phyloP scores from a whole-genome alignment of 2,113 vertebrate species.

The Brachyistius frenatus region DNA sequence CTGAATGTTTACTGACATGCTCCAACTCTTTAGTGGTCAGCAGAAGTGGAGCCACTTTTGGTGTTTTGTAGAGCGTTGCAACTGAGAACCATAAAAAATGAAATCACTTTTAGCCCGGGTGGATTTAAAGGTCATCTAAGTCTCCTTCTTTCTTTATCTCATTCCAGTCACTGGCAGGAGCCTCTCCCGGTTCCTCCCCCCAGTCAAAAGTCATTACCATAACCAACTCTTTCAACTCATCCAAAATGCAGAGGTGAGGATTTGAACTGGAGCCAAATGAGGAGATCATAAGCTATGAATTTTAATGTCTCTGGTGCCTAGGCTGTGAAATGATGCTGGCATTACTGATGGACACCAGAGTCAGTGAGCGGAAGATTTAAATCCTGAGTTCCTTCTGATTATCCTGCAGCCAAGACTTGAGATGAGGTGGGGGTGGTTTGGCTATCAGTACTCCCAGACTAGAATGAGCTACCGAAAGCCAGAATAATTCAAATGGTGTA shows the following conservation, averaged over 20 bases:
- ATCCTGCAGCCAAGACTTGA: constrained; percentile 9
- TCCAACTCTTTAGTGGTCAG: neutral
- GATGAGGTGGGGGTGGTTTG: neutral
- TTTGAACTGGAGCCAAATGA: constrained; percentile 17
- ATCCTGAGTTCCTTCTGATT: neutral
- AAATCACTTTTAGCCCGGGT: neutral
- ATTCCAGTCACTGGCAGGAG: constrained; percentile 22
- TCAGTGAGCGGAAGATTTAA: neutral
- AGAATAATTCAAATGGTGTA: neutral
- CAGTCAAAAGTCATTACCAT: constrained; percentile 38
- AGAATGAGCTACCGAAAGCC: neutral
- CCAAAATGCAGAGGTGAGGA: constrained; percentile 29
- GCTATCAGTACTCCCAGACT: neutral
- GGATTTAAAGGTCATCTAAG: constrained; percentile 35
- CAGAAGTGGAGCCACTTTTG: constrained; percentile 7
- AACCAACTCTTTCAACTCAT: constrained; percentile 19
- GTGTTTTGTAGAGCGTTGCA: neutral
- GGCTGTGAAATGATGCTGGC: neutral
- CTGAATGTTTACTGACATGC: constrained; percentile 7
- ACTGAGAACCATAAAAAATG: neutral
- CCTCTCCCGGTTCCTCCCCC: constrained; percentile 14
- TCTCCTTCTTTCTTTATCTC: constrained; percentile 6
- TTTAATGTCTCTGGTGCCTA: constrained; percentile 12
- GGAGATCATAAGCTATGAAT: constrained; percentile 25
- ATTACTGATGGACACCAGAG: neutral